phyloP scores from a whole-genome alignment of 2,113 vertebrate genomes.

The Pithys albifrons region DNA sequence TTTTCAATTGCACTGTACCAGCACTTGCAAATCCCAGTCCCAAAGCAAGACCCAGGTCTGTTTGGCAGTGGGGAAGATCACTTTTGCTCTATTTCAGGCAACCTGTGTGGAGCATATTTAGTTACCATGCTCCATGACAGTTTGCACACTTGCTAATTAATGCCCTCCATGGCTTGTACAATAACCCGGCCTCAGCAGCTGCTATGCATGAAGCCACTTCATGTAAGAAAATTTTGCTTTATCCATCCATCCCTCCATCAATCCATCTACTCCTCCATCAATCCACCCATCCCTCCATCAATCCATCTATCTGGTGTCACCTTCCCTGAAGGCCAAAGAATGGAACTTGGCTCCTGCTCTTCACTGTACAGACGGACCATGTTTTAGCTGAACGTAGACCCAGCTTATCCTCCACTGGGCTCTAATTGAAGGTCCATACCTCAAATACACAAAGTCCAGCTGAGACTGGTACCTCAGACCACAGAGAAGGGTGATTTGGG shows the following conservation, averaged over 20 bases:
- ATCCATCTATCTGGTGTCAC: too few species aligned
- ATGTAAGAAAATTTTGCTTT: neutral
- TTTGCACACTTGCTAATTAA: neutral
- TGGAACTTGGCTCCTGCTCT: neutral
- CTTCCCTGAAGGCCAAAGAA: neutral
- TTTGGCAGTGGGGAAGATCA: neutral
- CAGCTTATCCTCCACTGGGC: neutral
- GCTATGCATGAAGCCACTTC: accelerated
- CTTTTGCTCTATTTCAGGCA: neutral
- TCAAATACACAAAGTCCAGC: neutral
- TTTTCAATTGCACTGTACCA: neutral
- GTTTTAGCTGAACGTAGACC: accelerated
- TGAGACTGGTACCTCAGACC: neutral
- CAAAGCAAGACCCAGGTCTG: neutral
- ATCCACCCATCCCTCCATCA: neutral
- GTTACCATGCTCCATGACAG: neutral
- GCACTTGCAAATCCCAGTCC: neutral
- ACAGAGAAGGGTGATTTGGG: neutral
- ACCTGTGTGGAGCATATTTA: neutral
- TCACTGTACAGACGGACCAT: accelerated
- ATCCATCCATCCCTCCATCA: neutral
- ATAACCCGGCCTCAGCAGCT: neutral
- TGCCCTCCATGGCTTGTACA: neutral
- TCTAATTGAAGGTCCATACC: neutral
- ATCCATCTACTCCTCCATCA: neutral